Evolutionary conservation across 2,797 vertebrate genomes (phyloP), one percentile per base, ranked within the genome.

Genomic region (Nannoperca australis): DNA sequence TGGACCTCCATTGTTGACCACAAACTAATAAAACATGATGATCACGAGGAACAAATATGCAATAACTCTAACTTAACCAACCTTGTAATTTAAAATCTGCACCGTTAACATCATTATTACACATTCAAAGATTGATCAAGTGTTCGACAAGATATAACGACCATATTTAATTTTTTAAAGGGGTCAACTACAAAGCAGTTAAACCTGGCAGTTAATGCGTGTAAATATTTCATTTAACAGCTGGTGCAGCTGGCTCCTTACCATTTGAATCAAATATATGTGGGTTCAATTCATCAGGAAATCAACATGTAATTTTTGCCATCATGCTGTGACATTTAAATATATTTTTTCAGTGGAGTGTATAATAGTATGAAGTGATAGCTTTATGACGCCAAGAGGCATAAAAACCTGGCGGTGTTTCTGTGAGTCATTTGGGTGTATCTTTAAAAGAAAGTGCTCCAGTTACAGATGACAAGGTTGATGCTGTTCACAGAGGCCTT

Each of bases 331-430:
- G 18, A 78, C 44, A 58, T 56, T 15, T 45, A 59, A 78, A 3
- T 50, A 18, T 83, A 8, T 30, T 70, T 49, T 69, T 40, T 71
- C 22, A 47, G 20, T 0, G 5, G 20, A 49, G 55, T 59, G 17
- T 80, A 20, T 74, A 34, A 73, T 65, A 73, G 44, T 38, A 36
- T 60, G 22, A 84, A 58, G 65, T 59, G 65, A 75, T 54, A 51
- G 75, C 42, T 75, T 79, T 70, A 86, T 24, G 56, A 38, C 45
- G 66, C 75, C 70, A 78, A 58, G 44, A 73, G 40, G 59, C 59
- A 74, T 77, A 71, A 62, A 79, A 75, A 68, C 42, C 55, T 74
- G 68, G 62, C 67, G 62, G 50, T 10, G 11, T 6, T 55, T 60
- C 51, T 22, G 9, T 50, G 59, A 83, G 40, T 72, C 58, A 55